Percentiles rank a stretch among this genome's conserved stretches.
These are phyloP conservation scores for Hyles euphorbiae DNA, from an alignment of 1,140 invertebrate genomes.

Conservation along the genomic window DNA sequence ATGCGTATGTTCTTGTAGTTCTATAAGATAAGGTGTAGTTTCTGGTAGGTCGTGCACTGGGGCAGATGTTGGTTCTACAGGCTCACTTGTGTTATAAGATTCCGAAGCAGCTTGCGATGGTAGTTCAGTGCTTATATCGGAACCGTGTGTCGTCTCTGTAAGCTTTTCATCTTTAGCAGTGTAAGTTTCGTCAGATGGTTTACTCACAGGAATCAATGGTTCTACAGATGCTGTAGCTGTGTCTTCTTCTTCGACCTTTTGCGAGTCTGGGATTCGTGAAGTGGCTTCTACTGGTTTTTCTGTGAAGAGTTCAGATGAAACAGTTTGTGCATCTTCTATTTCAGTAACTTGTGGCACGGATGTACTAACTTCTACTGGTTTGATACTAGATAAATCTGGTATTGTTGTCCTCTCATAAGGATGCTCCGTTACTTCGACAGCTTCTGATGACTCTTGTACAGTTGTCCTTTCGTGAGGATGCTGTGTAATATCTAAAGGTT, in stretches of 20 bases:
- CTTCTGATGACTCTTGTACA: too few relatives aligned
- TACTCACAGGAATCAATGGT: too few relatives aligned
- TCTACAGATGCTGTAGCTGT: too few relatives aligned
- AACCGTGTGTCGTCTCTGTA: constrained; percentile 22
- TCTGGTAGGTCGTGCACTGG: constrained; percentile 21
- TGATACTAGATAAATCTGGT: constrained; percentile 12
- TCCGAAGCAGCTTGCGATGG: constrained; percentile 15
- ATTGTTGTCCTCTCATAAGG: constrained; percentile 1
- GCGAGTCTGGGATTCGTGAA: too few relatives aligned
- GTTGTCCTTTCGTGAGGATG: too few relatives aligned
- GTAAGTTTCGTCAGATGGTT: constrained; percentile 9
- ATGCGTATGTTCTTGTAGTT: constrained; percentile 62
- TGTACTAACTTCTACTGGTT: constrained; percentile 10
- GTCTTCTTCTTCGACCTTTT: too few relatives aligned
- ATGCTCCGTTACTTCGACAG: neutral
- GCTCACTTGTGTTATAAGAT: constrained; percentile 24
- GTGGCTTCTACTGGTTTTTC: too few relatives aligned
- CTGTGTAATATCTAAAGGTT: too few relatives aligned
- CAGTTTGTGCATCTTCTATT: too few relatives aligned
- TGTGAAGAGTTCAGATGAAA: too few relatives aligned
- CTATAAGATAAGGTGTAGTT: constrained; percentile 48
- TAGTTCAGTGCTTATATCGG: constrained; percentile 12
- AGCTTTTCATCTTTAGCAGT: constrained; percentile 7
- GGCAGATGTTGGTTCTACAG: constrained; percentile 29
- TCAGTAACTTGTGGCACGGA: too few relatives aligned